Percentiles rank a stretch among this genome's conserved stretches.
These are phyloP conservation scores for Vespertilio murinus DNA, from an alignment of 2,797 vertebrate genomes.

Conservation along the genomic window DNA sequence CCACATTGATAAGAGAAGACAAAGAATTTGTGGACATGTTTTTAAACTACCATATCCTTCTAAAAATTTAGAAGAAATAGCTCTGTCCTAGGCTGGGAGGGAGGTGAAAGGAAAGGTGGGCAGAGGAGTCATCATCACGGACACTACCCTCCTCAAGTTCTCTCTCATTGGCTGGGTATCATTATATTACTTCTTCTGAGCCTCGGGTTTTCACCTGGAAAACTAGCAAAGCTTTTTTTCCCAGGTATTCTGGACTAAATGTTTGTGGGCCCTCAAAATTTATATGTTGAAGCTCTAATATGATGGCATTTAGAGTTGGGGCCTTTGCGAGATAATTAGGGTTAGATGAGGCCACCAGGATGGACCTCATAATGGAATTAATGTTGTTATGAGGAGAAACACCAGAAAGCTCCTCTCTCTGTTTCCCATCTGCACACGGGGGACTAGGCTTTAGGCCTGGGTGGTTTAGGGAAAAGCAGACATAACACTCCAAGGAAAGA, in stretches of 20 bases:
- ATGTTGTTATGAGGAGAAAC: background rate
- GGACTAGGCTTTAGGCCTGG: background rate
- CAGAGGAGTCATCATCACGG: background rate
- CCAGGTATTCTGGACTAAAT: background rate
- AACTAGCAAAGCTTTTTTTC: background rate
- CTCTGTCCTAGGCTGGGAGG: background rate
- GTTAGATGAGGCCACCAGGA: background rate
- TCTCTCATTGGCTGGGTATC: background rate
- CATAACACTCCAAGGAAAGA: background rate
- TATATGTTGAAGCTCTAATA: background rate
- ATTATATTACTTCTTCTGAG: background rate
- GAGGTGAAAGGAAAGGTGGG: background rate
- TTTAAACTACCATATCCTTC: background rate
- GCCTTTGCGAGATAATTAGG: background rate
- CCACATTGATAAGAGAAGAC: background rate
- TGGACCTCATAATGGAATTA: background rate
- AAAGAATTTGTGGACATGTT: background rate
- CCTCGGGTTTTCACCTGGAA: background rate
- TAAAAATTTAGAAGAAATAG: conserved; percentile 18
- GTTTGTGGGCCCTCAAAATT: background rate
- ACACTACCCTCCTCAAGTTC: background rate
- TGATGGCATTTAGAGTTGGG: background rate
- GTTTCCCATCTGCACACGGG: background rate
- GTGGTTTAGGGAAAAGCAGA: background rate
- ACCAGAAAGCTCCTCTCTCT: background rate